These are phyloP conservation scores for Cherax destructor DNA, from an alignment of 1,140 invertebrate species.

Conservation along the genomic window DNA sequence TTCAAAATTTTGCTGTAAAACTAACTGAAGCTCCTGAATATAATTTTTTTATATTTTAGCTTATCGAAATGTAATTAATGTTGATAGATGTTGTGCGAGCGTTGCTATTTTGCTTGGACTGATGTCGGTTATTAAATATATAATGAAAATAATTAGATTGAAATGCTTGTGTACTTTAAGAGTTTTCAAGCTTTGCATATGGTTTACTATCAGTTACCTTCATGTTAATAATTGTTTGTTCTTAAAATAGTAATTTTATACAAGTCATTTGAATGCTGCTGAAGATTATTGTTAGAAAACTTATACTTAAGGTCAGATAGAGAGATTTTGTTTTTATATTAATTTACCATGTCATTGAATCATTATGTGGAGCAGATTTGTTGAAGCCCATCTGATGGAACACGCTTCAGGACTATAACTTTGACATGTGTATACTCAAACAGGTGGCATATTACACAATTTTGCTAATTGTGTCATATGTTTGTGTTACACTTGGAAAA, in stretches of 20 bases:
- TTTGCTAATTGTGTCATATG: constrained; percentile 34
- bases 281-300: background rate
- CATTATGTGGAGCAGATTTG: background rate
- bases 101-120: background rate
- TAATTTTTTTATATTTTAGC: background rate
- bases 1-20: no score
- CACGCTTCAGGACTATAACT: constrained; percentile 21
- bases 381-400: constrained; percentile 26
- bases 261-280: background rate
- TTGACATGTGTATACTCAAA: constrained; percentile 19
- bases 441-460: constrained; percentile 28
- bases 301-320: background rate
- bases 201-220: background rate
- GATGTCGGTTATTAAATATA: background rate
- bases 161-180: background rate
- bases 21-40: no score
- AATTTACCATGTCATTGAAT: background rate
- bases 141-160: background rate
- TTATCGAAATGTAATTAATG: background rate
- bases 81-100: background rate
- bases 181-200: background rate
- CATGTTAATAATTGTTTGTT: background rate
- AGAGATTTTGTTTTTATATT: background rate
- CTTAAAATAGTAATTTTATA: background rate
- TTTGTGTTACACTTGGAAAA: constrained; percentile 24